phyloP scores from a whole-genome alignment of 2,888 invertebrate species.

The Parnassius glacialis region DNA sequence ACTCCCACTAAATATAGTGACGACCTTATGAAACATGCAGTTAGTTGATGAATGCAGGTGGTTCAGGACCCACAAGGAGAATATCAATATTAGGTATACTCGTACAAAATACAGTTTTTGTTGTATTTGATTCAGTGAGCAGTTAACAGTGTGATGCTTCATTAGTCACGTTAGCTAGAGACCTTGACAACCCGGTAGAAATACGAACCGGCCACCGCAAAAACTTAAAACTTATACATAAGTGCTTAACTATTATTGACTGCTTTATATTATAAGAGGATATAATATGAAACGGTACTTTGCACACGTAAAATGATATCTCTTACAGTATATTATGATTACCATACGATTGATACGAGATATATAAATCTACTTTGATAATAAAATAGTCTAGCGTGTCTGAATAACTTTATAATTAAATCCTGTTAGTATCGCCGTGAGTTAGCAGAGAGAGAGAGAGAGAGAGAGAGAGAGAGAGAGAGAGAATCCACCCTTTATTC shows the following conservation, averaged over 20 bases:
- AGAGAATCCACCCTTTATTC: too few relatives aligned
- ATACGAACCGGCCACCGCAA: slow-evolving; percentile 55
- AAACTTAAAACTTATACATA: slow-evolving; percentile 35
- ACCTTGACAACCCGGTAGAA: slow-evolving; percentile 58
- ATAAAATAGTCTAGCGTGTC: too few relatives aligned
- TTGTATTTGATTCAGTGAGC: slow-evolving; percentile 44
- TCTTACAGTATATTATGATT: not conserved
- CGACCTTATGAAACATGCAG: too few relatives aligned
- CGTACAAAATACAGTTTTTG: slow-evolving; percentile 15
- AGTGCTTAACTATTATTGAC: slow-evolving; percentile 24
- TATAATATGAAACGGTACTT: slow-evolving; percentile 27
- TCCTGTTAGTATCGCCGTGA: too few relatives aligned
- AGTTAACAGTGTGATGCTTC: slow-evolving; percentile 44
- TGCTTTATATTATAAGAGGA: slow-evolving; percentile 13
- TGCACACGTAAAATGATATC: slow-evolving; percentile 12
- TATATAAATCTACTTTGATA: too few relatives aligned
- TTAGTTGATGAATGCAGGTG: too few relatives aligned
- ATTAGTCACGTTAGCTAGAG: slow-evolving; percentile 40
- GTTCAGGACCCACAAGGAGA: slow-evolving; percentile 8
- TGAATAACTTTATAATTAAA: too few relatives aligned
- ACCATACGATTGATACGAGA: too few relatives aligned
- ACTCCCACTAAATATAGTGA: too few relatives aligned
- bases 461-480: too few relatives aligned
- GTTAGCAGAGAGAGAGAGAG: too few relatives aligned
- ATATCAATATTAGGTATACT: slow-evolving; percentile 11